phyloP scores from a whole-genome alignment of 2,888 invertebrate species.

The Lasius fuliginosus region DNA sequence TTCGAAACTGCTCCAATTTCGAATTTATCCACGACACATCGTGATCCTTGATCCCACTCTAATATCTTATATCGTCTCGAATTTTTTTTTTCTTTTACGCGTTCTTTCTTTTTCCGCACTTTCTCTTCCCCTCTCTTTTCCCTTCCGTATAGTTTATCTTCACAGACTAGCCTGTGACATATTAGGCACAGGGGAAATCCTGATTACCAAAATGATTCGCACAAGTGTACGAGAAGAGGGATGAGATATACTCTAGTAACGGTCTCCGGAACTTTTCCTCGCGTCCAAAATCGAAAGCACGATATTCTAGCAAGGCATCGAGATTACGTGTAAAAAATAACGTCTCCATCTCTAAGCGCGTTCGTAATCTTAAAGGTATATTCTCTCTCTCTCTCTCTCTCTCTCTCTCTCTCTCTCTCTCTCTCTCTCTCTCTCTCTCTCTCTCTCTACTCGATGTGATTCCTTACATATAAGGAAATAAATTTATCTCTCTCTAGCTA shows the following conservation, averaged over 20 bases:
- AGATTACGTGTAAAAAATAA: constrained; percentile 77
- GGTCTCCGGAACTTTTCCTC: constrained; percentile 33
- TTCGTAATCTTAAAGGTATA: constrained; percentile 52
- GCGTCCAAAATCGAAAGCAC: constrained; percentile 58
- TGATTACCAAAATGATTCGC: constrained; percentile 56
- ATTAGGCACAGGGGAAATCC: constrained; percentile 71
- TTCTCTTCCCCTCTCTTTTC: neutral
- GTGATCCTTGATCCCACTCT: constrained; percentile 19
- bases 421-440: too few species aligned
- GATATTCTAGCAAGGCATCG: constrained; percentile 75
- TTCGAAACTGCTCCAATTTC: neutral
- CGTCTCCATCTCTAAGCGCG: constrained; percentile 58
- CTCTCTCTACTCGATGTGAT: constrained; percentile 36
- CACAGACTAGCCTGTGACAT: constrained; percentile 60
- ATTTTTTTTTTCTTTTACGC: constrained; percentile 34
- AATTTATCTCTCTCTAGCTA: neutral
- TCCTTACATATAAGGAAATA: constrained; percentile 40
- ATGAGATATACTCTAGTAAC: constrained; percentile 26
- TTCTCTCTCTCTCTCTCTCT: neutral
- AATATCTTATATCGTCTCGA: neutral
- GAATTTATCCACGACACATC: neutral
- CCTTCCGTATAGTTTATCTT: constrained; percentile 41
- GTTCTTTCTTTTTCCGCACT: neutral
- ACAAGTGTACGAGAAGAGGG: neutral
- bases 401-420: neutral